Conservation (phyloP, 2,113 vertebrate genomes). For the Poecilia latipinna region DNA sequence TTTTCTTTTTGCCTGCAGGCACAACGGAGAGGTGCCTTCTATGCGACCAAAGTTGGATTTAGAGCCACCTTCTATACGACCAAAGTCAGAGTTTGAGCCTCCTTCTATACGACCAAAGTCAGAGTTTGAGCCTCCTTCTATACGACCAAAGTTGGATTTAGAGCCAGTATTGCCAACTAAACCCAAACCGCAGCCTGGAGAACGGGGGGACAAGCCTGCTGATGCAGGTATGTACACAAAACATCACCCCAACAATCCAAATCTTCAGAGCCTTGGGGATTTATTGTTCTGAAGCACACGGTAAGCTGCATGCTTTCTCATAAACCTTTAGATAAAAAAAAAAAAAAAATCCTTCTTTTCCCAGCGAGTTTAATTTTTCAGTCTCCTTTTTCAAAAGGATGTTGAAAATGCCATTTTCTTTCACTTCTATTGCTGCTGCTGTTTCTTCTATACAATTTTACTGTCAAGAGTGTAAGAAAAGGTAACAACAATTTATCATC, state of each 20-base stretch:
- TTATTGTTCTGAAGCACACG: not conserved
- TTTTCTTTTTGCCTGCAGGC: constrained; percentile 76
- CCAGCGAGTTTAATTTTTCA: no score
- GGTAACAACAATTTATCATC: no score
- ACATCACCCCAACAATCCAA: not conserved
- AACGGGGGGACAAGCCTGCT: constrained; percentile 68
- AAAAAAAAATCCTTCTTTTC: no score
- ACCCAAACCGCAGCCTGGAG: constrained; percentile 84
- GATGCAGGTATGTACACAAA: constrained; percentile 61
- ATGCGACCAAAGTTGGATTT: constrained; percentile 86
- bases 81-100: constrained; percentile 83
- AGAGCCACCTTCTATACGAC: constrained; percentile 80
- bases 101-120: constrained; percentile 61
- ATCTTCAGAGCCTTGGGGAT: not conserved
- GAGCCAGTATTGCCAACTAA: constrained; percentile 84
- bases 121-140: constrained; percentile 79
- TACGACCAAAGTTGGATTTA: constrained; percentile 80
- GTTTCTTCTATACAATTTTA: not conserved
- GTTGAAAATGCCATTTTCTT: not conserved
- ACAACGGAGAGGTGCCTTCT: constrained; percentile 90
- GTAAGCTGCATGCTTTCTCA: no score
- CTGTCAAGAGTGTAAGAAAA: no score
- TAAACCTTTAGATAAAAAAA: no score
- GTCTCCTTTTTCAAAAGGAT: not conserved
- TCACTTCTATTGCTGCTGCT: not conserved